Base-by-base conservation (phyloP, 2,113 vertebrate species). In the Dasypus novemcinctus region DNA sequence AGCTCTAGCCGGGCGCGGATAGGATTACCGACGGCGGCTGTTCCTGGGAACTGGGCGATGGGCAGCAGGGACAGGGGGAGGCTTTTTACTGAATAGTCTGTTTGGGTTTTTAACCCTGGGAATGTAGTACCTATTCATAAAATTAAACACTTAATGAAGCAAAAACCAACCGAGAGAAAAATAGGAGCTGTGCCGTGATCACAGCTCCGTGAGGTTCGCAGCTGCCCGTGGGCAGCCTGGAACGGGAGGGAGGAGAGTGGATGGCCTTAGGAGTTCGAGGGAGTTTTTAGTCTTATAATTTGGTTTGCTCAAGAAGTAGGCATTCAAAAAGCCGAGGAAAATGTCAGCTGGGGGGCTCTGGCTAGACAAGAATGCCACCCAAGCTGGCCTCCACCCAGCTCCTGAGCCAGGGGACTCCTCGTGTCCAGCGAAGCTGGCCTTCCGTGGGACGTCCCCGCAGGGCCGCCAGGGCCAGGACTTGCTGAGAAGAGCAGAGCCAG, bases 341-440 rank as follows among this genome's bases (percentile, higher is more conserved):
- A 41, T 14, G 17, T 54, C 49, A 76, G 29, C n/a, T 41, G 7
- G 0, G 1, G 43, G 43, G 71, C 85, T 71, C n/a, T 23, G 88
- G 13, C 6, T 21, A 64, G 68, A 8, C 0, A 4, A 31, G n/a
- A 23, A 38, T 0, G 63, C 4, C 59, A 12, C 33, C 0, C 9
- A 14, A 6, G 69, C 25, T 31, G 72, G 72, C 43, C 27, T 14
- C 7, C 31, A 17, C 74, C 18, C 7, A 11, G 38, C 3, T 5
- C 63, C 38, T 0, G 0, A 52, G 29, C n/a, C 64, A 33, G 74
- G 14, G 46, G 74, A 41, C 38, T 43, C 29, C 36, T 13, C 61
- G 21, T 0, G 1, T 36, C 69, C 21, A 2, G 63, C 2, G 71
- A 15, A 14, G 43, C 72, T 31, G 61, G 29, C 23, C 25, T 18